Base-by-base conservation (phyloP, 2,888 invertebrate genomes). In the Scaeva pyrastri region DNA sequence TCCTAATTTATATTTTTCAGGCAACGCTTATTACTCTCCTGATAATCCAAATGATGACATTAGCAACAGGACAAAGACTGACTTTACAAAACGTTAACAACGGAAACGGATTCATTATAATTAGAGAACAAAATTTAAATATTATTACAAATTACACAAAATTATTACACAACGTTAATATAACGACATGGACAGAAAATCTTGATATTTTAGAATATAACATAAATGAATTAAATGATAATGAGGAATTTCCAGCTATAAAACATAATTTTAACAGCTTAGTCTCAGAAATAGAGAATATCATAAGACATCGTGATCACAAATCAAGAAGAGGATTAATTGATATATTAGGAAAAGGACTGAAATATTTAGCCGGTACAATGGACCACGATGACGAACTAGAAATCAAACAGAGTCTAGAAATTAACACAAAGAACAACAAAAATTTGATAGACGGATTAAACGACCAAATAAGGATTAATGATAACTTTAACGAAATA, bases 321-420 rank as follows among this genome's bases (percentile, higher is more conserved):
- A 41, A 41, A 41, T 41, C 41, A 3, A 41, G 12, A 41, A 41
- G 41, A 41, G 41, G 12, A 14, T 41, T 41, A 41, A 14, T 41
- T 41, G 41, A 41, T 23, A 45, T 45, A 16, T 19, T 21, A 45
- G 64, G 64, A 36, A 68, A 26, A 52, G 66, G 66, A 16, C 50
- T 68, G 50, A 68, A 68, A 68, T 50, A 31, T n/a, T 31, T 68
- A 50, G 16, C 66, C 8, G 50, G 66, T n/a, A 31, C 36, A 36
- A 68, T 68, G 66, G 66, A 68, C 39, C 36, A 26, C 36, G 66
- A 68, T 16, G 66, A 68, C 12, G 66, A 68, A 36, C 36, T 36
- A 8, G 66, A 68, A 50, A 68, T 68, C 12, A 48, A 11, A 50
- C 31, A 50, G 31, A 68, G 23, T 31, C 10, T 68, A 48, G 50